phyloP scores from a whole-genome alignment of 1,140 invertebrate genomes.

The Metaphire vulgaris region DNA sequence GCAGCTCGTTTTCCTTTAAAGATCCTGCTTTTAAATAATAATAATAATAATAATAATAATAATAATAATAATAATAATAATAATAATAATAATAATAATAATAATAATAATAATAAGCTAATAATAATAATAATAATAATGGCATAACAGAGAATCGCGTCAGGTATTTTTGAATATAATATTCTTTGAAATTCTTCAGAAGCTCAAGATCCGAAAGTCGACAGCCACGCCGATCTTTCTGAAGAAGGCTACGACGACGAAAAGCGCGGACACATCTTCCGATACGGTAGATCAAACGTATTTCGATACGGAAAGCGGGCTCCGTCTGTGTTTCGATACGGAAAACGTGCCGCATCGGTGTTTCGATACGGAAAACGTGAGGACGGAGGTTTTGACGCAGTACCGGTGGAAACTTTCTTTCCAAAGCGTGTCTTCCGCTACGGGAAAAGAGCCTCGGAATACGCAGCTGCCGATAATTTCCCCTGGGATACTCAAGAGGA shows the following conservation, averaged over 20 bases:
- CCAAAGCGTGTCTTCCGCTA: neutral
- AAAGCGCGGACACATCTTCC: neutral
- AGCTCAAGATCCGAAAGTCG: neutral
- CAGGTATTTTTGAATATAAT: neutral
- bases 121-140: conserved; percentile 1
- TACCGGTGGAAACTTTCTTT: neutral
- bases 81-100: conserved; percentile 4
- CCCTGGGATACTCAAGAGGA: neutral
- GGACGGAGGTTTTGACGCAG: neutral
- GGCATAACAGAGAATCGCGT: neutral
- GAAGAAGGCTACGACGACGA: neutral
- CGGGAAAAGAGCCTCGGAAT: neutral
- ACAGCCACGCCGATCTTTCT: neutral
- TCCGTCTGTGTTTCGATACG: neutral
- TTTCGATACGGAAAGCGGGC: neutral
- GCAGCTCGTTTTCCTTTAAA: too few relatives aligned
- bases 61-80: conserved; percentile 4
- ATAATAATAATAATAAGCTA: conserved; percentile 4
- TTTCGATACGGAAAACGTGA: neutral
- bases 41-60: conserved; percentile 4
- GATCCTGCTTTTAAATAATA: too few relatives aligned
- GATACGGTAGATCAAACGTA: neutral
- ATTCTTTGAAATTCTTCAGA: neutral
- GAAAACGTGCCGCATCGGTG: neutral
- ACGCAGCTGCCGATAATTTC: too few relatives aligned